Base-by-base conservation (phyloP, 2,797 vertebrate genomes). In the Phylloscopus collybita region DNA sequence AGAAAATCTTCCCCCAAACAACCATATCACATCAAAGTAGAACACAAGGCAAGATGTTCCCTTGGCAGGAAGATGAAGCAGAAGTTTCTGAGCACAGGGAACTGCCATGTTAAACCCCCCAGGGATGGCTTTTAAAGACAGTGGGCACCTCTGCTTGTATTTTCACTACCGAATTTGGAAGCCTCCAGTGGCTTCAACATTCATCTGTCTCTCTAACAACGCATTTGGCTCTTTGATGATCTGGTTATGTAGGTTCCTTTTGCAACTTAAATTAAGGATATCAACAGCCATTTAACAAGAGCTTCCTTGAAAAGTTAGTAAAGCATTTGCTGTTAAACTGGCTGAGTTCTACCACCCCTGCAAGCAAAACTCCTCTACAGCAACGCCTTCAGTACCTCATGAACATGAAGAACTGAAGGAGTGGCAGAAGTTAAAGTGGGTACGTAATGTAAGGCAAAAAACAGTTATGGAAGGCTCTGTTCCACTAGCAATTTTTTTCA, bases 1-100 rank as follows among this genome's bases (percentile, higher is more conserved):
- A 94, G 42, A 94, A 96, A 95, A 93, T 44, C 65, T 83, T 65
- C 84, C 90, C 86, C 75, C n/a, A 49, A 94, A 73, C 50, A 90
- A 76, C 47, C 44, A 19, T 36, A 75, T 78, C 57, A 65, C 88
- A 75, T 88, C 49, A 22, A 80, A 88, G 76, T 10, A 74, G 59
- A 70, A 26, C 40, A 57, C 94, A 81, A 76, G 1, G 4, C 66
- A 51, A 96, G 72, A 80, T 65, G 40, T 44, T 79, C 84, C 64
- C 29, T 61, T 56, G 73, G 89, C 86, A 94, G 60, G 57, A 86
- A 66, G 57, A 72, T 2, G 21, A 85, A 88, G 69, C 70, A 59
- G 9, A 51, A 86, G 75, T 30, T 70, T 89, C 50, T 85, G 23
- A 90, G 82, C 60, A 62, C 15, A 17, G n/a, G 30, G 62, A 89